A percentile compares a stretch with the other conserved stretches of the same genome.
Conservation (phyloP, 2,888 invertebrate genomes). For the Drosophila siamana region DNA sequence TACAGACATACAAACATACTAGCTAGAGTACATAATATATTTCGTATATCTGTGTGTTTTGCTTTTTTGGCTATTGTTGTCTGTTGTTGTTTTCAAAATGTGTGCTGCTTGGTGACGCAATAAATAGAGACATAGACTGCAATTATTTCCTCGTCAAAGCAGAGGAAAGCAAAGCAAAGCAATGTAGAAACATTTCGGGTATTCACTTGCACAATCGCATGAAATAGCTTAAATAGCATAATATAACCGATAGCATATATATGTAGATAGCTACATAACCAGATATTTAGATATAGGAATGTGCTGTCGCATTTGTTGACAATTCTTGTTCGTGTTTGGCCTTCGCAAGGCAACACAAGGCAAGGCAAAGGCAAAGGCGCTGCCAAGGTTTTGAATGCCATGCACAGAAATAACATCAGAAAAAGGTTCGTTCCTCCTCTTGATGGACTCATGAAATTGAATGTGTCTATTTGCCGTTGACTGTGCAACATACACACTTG, state of each 20-base stretch:
- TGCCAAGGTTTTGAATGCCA: constrained; percentile 24
- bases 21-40: background rate
- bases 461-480: constrained; percentile 5
- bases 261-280: constrained; percentile 1
- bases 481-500: background rate
- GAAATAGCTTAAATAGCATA: constrained; percentile 31
- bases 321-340: constrained; percentile 67
- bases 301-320: constrained; percentile 70
- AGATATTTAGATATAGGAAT: constrained; percentile 42
- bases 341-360: constrained; percentile 43
- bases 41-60: constrained; percentile 26
- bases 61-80: constrained; percentile 35
- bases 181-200: constrained; percentile 45
- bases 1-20: background rate
- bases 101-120: constrained; percentile 60
- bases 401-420: constrained; percentile 4
- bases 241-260: constrained; percentile 18
- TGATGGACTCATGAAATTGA: background rate
- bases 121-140: constrained; percentile 39
- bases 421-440: background rate
- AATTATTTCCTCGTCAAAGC: constrained; percentile 66
- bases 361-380: background rate
- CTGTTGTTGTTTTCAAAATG: constrained; percentile 55
- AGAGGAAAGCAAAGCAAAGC: background rate
- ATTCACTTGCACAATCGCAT: constrained; percentile 52